These are phyloP conservation scores for Pogonomyrmex barbatus DNA, from an alignment of 1,140 invertebrate species.

Conservation along the genomic window DNA sequence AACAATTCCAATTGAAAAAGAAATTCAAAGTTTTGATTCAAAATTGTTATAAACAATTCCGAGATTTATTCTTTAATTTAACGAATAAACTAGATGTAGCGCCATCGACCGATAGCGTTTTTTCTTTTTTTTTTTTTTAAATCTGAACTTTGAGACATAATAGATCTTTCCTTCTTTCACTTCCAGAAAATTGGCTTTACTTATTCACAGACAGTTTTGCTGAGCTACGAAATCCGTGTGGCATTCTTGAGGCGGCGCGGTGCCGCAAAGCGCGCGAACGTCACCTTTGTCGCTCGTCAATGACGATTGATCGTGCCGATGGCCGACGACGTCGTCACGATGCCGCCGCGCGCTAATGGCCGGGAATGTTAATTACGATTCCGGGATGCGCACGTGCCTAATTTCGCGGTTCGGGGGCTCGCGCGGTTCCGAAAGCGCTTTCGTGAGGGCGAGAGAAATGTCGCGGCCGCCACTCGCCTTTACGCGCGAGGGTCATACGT, in stretches of 20 bases:
- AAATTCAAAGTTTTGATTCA: not conserved
- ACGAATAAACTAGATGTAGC: not conserved
- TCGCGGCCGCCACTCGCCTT: conserved; percentile 1
- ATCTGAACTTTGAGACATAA: too few species aligned
- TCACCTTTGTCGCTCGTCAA: conserved; percentile 42
- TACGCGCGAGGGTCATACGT: conserved; percentile 50
- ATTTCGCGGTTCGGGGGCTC: conserved; percentile 58
- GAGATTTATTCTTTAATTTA: not conserved
- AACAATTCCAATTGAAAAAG: not conserved
- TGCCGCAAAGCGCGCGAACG: conserved; percentile 8
- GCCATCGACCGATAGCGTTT: not conserved
- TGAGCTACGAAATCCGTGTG: not conserved
- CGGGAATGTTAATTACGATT: conserved; percentile 70
- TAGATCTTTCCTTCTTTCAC: not conserved
- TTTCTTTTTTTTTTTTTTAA: not conserved
- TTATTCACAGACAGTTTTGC: not conserved
- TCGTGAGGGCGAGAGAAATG: conserved; percentile 20
- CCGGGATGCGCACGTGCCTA: conserved; percentile 41
- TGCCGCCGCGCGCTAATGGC: conserved; percentile 55
- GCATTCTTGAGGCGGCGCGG: conserved; percentile 9
- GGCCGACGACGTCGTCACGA: too few species aligned
- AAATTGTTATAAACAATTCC: not conserved
- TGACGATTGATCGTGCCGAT: conserved; percentile 60
- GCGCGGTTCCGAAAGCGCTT: conserved; percentile 43
- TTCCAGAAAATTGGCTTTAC: not conserved